Percentiles rank a stretch among this genome's conserved stretches.
These are phyloP conservation scores for Austrolebias charrua DNA, from an alignment of 2,797 vertebrate genomes.

Conservation along the genomic window DNA sequence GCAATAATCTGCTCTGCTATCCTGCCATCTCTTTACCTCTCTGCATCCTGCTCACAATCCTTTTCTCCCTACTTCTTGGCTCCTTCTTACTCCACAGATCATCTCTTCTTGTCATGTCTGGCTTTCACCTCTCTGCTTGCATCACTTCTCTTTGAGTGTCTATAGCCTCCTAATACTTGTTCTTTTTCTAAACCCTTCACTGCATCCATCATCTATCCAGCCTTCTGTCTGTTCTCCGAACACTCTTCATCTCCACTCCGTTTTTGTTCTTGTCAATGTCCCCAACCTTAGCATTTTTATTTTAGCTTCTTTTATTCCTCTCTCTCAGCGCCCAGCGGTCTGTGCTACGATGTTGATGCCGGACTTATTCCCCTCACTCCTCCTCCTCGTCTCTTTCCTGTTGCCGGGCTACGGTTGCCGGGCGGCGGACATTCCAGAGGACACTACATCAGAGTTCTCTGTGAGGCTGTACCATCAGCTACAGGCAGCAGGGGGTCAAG, in stretches of 20 bases:
- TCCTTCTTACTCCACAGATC: conserved; percentile 24
- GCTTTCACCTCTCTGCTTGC: conserved; percentile 15
- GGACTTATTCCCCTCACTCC: conserved; percentile 66
- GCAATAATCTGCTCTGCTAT: conserved; percentile 34
- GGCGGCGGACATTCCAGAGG: conserved; percentile 84
- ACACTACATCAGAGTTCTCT: conserved; percentile 87
- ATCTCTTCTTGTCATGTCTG: conserved; percentile 15
- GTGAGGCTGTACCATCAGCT: conserved; percentile 93
- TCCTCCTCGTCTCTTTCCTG: conserved; percentile 77
- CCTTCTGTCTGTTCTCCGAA: background rate
- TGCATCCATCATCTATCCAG: conserved; percentile 3
- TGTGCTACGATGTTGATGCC: conserved; percentile 64
- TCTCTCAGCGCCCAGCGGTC: conserved; percentile 46
- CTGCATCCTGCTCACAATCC: conserved; percentile 3
- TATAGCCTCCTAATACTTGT: conserved; percentile 15
- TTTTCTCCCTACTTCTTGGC: conserved; percentile 20
- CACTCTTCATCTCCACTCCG: background rate
- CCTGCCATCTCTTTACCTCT: conserved; percentile 12
- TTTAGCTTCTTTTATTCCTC: background rate
- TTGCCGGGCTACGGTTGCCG: conserved; percentile 77
- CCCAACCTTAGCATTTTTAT: background rate
- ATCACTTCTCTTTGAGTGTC: conserved; percentile 21
- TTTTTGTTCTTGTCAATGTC: background rate
- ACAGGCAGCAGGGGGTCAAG: conserved; percentile 83
- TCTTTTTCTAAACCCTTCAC: conserved; percentile 1